Evolutionary conservation across 1,140 invertebrate species (phyloP).

Genomic region (Manduca sexta): DNA sequence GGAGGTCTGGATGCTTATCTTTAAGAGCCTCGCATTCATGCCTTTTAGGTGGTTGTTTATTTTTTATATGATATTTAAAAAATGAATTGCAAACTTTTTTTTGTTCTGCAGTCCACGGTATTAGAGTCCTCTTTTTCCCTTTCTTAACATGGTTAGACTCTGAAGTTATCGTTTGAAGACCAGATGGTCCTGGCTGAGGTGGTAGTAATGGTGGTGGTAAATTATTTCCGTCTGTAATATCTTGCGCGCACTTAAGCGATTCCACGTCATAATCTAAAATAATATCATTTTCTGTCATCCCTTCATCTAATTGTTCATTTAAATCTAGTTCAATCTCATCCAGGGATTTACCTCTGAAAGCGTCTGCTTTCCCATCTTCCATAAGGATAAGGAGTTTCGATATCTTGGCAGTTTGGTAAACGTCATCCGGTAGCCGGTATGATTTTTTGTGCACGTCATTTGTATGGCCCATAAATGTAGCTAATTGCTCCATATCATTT

Average conservation of each 20-base stretch:
- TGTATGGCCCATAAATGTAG: slow-evolving; percentile 37
- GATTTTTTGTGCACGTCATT: slow-evolving; percentile 13
- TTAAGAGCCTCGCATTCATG: too few species aligned
- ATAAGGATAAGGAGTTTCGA: slow-evolving; percentile 45
- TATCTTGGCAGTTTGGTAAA: slow-evolving; percentile 7
- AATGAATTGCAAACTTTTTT: not conserved
- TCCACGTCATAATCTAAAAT: too few species aligned
- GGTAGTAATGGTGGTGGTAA: too few species aligned
- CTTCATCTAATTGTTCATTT: not conserved
- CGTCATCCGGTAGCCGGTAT: slow-evolving; percentile 6
- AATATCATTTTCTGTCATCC: too few species aligned
- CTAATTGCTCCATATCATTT: slow-evolving; percentile 33
- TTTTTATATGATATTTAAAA: not conserved
- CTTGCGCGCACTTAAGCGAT: too few species aligned
- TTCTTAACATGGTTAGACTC: slow-evolving; percentile 35
- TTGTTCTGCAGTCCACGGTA: slow-evolving; percentile 38
- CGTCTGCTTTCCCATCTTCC: slow-evolving; percentile 37
- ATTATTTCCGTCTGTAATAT: too few species aligned
- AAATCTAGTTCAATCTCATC: slow-evolving; percentile 43
- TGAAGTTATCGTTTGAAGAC: too few species aligned
- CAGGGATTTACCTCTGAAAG: slow-evolving; percentile 36
- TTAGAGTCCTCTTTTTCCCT: slow-evolving; percentile 24
- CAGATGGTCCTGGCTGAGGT: too few species aligned
- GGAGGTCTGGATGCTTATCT: too few species aligned
- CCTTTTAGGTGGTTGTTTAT: not conserved